Evolutionary conservation across 2,888 invertebrate species (phyloP).

Genomic region (Spicauda simplicius): DNA sequence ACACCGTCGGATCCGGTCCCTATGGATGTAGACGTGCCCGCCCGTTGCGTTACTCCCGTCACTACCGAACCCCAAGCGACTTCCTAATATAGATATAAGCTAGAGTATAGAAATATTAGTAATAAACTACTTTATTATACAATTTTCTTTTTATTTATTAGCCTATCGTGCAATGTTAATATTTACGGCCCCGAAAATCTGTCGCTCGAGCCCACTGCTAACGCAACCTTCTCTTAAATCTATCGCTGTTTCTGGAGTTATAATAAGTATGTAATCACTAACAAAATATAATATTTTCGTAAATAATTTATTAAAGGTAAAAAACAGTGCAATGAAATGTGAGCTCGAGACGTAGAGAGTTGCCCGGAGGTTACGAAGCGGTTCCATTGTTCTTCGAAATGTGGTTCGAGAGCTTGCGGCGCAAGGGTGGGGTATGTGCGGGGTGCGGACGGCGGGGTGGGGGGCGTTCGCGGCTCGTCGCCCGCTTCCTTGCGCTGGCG

Average conservation of each 20-base stretch:
- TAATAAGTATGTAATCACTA: not conserved
- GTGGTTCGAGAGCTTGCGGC: slow-evolving; percentile 52
- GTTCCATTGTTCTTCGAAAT: slow-evolving; percentile 59
- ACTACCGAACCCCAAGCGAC: too few species aligned
- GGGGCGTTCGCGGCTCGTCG: not conserved
- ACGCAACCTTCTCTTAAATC: too few species aligned
- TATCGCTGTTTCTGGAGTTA: too few species aligned
- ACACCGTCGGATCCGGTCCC: too few species aligned
- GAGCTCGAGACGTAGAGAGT: slow-evolving; percentile 35
- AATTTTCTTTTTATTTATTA: too few species aligned
- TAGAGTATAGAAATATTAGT: too few species aligned
- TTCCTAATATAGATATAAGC: too few species aligned
- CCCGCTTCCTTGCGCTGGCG: slow-evolving; percentile 53
- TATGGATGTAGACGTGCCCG: too few species aligned
- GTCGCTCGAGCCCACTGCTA: too few species aligned
- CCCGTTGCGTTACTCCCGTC: too few species aligned
- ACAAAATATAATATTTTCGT: slow-evolving; percentile 54
- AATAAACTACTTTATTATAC: too few species aligned
- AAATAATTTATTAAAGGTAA: slow-evolving; percentile 66
- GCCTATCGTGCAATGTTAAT: too few species aligned
- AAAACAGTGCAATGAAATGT: slow-evolving; percentile 50
- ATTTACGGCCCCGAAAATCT: not conserved
- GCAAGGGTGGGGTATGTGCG: slow-evolving; percentile 43
- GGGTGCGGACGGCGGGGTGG: slow-evolving; percentile 3
- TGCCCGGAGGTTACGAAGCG: slow-evolving; percentile 55